Base-by-base conservation (phyloP, 2,797 vertebrate species). In the Rhadinocentrus ornatus region DNA sequence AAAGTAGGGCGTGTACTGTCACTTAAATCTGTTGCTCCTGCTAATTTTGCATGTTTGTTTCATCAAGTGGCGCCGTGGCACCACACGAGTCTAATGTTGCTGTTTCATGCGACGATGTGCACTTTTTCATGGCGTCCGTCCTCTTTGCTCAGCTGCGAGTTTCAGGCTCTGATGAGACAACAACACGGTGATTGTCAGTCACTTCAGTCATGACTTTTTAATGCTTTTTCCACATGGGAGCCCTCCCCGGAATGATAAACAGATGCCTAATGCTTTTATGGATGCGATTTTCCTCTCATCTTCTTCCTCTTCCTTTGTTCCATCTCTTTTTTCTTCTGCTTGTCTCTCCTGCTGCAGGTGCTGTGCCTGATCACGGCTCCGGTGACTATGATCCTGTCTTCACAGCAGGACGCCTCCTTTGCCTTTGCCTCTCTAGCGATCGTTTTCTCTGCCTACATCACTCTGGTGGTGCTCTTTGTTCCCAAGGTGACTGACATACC, bases 401-500 rank as follows among this genome's bases (percentile, higher is more conserved):
- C 96, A 2, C 97, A 99, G 86, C 97, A 98, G 90, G 97, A 99
- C 0, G 97, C 97, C 0, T 96, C 97, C 73, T 99, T 99, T 0
- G 97, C 97, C 67, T 99, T 99, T 0, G 96, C 97, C 10, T 94
- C 97, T 0, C 91, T 99, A 0, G 97, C 97, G 34, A 94, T 97
- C 1, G 95, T 99, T 80, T 99, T 98, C 93, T 99, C 97, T 6
- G 97, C 96, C 78, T 99, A 98, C 88, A 97, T 99, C 88, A 99
- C 97, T 1, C 91, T 99, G 77, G 97, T 99, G 12, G 97, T 99
- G 77, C 96, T 99, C 7, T 99, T 99, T 0, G 96, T 97, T 48
- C 97, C 97, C 68, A 99, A 98, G 96, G 97, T 96, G 50, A 63
- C 62, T 62, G 35, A 85, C 48, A 60, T n/a, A n/a, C n/a, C 27